Conservation (phyloP, 2,797 vertebrate genomes). For the Sebastes alutus region DNA sequence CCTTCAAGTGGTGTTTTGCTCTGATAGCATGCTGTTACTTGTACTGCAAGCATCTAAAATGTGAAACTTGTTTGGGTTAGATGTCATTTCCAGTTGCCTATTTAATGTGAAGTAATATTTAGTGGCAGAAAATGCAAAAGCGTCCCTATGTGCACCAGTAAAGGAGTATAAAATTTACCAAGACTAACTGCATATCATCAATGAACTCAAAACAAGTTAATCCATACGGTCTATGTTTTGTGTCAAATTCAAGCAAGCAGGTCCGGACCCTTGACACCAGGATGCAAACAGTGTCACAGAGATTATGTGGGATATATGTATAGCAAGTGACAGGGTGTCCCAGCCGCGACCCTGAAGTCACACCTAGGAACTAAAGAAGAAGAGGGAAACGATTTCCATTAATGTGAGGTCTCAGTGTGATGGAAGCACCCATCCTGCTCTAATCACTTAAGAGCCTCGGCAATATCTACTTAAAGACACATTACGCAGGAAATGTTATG, state of each 20-base stretch:
- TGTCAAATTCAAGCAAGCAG: constrained; percentile 29
- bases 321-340: constrained; percentile 7
- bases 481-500: constrained; percentile 69
- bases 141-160: neutral
- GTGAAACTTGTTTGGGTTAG: neutral
- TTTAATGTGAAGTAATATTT: neutral
- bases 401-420: constrained; percentile 41
- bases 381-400: constrained; percentile 23
- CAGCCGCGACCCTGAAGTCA: constrained; percentile 22
- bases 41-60: neutral
- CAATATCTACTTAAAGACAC: constrained; percentile 62
- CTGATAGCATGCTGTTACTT: neutral
- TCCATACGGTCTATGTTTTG: constrained; percentile 16
- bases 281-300: neutral
- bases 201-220: constrained; percentile 3
- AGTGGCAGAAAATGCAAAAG: neutral
- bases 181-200: neutral
- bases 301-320: constrained; percentile 17
- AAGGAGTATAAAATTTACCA: neutral
- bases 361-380: constrained; percentile 16
- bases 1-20: neutral
- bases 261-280: constrained; percentile 30
- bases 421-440: constrained; percentile 20
- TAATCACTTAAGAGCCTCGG: constrained; percentile 66
- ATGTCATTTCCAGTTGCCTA: neutral